Base-by-base conservation (phyloP, 2,113 vertebrate species). In the Gallinago media region DNA sequence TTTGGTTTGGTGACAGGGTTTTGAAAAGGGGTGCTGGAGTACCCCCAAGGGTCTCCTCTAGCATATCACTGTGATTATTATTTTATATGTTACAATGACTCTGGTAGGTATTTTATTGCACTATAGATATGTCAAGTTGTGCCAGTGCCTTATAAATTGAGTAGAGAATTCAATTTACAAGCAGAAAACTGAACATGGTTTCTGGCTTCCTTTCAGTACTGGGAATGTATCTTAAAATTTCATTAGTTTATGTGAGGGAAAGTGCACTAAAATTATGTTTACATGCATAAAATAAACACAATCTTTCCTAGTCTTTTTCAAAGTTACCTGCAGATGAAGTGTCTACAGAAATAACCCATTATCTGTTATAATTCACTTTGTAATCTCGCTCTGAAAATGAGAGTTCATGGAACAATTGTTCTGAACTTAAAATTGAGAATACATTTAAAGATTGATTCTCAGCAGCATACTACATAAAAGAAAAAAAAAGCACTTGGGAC, bases 151-250 rank as follows among this genome's bases (percentile, higher is more conserved):
- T 93, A 93, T 89, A 94, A 89, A 88, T 70, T 62, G 32, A 71
- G 86, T 80, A 83, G 82, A 94, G 91, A 96, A 96, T 96, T 97
- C 88, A 97, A 96, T 97, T 98, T 97, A 87, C 96, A 96, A 94
- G 80, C 78, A 89, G 76, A 95, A 97, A 96, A 77, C 81, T 83
- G 95, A 95, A 96, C 92, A 66, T 93, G 86, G 92, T 92, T 95
- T 62, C 94, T 94, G 87, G 79, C 91, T 94, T 94, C 63, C 83
- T 92, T 96, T 91, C 81, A 89, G 85, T 84, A 79, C 71, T 95
- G 21, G 22, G 61, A 65, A 96, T 87, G 65, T 91, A 61, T 97
- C 96, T 97, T 92, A 94, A 97, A 94, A 72, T 97, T 96, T 96
- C 94, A 90, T 92, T 95, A 95, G 89, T 94, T 92, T 66, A 12